Base-by-base conservation (phyloP, 2,113 vertebrate species). In the Meleagris gallopavo region DNA sequence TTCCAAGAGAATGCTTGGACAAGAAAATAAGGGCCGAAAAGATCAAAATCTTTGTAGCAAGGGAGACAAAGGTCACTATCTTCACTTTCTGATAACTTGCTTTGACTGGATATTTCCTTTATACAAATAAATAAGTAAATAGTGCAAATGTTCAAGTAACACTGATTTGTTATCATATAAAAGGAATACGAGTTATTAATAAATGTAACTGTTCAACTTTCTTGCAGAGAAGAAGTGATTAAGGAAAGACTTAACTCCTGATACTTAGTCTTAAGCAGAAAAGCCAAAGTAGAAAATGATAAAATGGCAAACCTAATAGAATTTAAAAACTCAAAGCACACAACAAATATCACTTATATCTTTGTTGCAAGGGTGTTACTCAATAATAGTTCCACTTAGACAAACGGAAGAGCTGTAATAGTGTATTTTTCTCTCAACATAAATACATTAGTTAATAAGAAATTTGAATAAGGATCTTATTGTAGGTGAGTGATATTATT, bases 141-240 rank as follows among this genome's bases (percentile, higher is more conserved):
- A 89, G 66, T 61, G 46, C 70, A 54, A 87, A 38, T 55, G 91
- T 87, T 86, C 14, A 95, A 95, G 25, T 70, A 87, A 58, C 4
- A 30, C 11, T 66, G 38, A 30, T 64, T 91, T 80, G 72, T 48
- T 65, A 84, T 83, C 32, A 34, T 16, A 24, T 10, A 45, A 93
- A 93, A 70, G 80, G 79, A 32, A 32, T 16, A 21, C 57, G n/a
- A 95, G 41, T 92, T 90, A 89, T 65, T 94, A 89, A n/a, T n/a
- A 85, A 40, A 60, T 78, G 19, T 62, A 95, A 94, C 30, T 52
- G 71, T 92, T 82, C 84, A 22, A 79, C 69, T 94, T 87, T 71
- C 81, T 72, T 93, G 61, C 84, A 92, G 72, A 30, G 36, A 40
- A 77, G 89, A 95, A 89, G 50, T 10, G 2, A 48, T 74, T 79